Conservation (phyloP, 2,888 invertebrate genomes). For the Limnephilus marmoratus region DNA sequence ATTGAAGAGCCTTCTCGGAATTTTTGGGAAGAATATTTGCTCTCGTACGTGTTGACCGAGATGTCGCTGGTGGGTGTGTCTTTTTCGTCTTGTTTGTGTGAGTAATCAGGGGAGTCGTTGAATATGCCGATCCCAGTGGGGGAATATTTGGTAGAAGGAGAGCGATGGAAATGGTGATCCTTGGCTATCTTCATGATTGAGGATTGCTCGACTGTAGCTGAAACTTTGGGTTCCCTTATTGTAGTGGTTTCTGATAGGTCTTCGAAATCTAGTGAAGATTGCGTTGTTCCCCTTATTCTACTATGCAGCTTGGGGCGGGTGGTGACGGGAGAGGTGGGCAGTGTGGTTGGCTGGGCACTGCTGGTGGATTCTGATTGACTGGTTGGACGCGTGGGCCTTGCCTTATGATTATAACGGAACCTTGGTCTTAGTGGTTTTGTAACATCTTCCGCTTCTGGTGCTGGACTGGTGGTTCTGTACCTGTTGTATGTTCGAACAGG, state of each 20-base stretch:
- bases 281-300: conserved; percentile 67
- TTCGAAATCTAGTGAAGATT: conserved; percentile 69
- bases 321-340: conserved; percentile 74
- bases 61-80: conserved; percentile 77
- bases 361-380: conserved; percentile 74
- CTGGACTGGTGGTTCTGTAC: conserved; percentile 64
- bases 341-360: conserved; percentile 74
- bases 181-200: conserved; percentile 76
- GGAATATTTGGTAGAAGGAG: conserved; percentile 69
- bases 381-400: conserved; percentile 73
- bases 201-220: conserved; percentile 73
- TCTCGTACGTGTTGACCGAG: conserved; percentile 70
- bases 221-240: conserved; percentile 69
- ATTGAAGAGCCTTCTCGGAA: conserved; percentile 68
- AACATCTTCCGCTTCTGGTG: conserved; percentile 71
- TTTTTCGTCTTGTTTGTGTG: conserved; percentile 77
- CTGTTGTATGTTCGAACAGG: conserved; percentile 48
- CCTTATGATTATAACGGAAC: conserved; percentile 69
- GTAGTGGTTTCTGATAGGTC: conserved; percentile 70
- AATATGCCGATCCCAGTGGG: conserved; percentile 69
- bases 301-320: conserved; percentile 71
- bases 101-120: conserved; percentile 73
- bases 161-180: conserved; percentile 69
- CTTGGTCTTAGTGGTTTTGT: conserved; percentile 72
- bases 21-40: conserved; percentile 62